Base-by-base conservation (phyloP, 1,140 invertebrate genomes). In the Halesus radiatus region DNA sequence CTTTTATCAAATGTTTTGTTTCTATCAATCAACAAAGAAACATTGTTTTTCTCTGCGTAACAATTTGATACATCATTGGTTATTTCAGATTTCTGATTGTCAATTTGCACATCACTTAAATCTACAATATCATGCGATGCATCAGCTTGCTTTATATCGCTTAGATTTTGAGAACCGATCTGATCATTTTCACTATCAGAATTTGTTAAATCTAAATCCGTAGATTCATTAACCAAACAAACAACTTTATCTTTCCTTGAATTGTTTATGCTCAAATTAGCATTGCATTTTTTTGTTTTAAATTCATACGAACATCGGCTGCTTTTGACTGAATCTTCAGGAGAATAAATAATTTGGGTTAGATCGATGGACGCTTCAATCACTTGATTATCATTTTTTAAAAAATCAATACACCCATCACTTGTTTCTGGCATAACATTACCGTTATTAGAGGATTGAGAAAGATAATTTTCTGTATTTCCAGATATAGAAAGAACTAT, bases 341-440 rank as follows among this genome's bases (percentile, higher is more conserved):
- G 29, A n/a, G 26, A 0, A 37, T 50, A 37, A 20, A 20, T 68
- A 18, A 18, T 37, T 32, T 53, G 68, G 1, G 68, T 53, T 53
- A 72, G 20, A 53, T 72, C 68, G 26, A 72, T 72, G 10, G 68
- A 72, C 15, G n/a, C 45, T 26, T 52, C 26, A 52, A 20, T 23
- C 3, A 22, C 29, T 66, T 3, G 18, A 64, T 23, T 22, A 64
- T 64, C 15, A 1, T 64, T 64, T 64, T 56, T n/a, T 56, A 22
- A 3, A 20, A 8, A 13, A 23, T 20, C 18, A 8, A 6, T 5
- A 58, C 13, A 20, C 22, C 20, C 13, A 68, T 18, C 32, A 16
- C 37, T 26, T 18, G 56, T 45, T 3, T 3, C 5, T 29, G 26
- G 5, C 2, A 29, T 29, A 5, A 29, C 32, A 32, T 16, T 29